These are phyloP conservation scores for Amiota mariae DNA, from an alignment of 2,888 invertebrate genomes.

Conservation along the genomic window DNA sequence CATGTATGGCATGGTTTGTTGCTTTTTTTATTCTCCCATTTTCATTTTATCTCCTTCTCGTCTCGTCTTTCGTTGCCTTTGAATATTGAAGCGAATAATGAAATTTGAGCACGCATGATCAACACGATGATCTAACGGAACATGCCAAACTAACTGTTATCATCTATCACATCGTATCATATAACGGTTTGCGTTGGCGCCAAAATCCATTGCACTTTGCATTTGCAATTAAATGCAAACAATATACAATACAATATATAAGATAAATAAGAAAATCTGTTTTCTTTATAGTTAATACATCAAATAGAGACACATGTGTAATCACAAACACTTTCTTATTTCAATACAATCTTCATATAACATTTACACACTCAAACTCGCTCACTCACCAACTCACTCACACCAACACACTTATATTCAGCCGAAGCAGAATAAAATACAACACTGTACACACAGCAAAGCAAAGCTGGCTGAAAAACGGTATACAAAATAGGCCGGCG, in stretches of 20 bases:
- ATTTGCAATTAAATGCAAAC: conserved; percentile 7
- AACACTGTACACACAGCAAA: conserved; percentile 56
- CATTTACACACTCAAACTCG: conserved; percentile 17
- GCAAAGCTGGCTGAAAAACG: conserved; percentile 7
- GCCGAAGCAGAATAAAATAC: conserved; percentile 48
- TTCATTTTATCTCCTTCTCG: neutral
- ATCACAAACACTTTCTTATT: conserved; percentile 23
- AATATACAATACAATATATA: neutral
- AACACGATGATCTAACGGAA: conserved; percentile 45
- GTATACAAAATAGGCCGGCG: neutral
- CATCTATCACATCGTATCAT: conserved; percentile 40
- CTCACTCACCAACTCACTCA: neutral
- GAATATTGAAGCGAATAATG: neutral
- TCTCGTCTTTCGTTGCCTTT: neutral
- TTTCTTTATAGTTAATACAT: conserved; percentile 33
- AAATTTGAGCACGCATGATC: neutral
- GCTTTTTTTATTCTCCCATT: conserved; percentile 28
- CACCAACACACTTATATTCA: conserved; percentile 34
- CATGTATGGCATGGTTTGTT: conserved; percentile 34
- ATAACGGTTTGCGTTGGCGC: conserved; percentile 56
- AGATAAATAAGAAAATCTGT: conserved; percentile 29
- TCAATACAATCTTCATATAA: no score
- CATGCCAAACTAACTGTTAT: conserved; percentile 27
- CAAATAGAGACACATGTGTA: neutral
- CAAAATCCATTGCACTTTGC: conserved; percentile 45